Base-by-base conservation (phyloP, 2,113 vertebrate species). In the Phocoena sinus region DNA sequence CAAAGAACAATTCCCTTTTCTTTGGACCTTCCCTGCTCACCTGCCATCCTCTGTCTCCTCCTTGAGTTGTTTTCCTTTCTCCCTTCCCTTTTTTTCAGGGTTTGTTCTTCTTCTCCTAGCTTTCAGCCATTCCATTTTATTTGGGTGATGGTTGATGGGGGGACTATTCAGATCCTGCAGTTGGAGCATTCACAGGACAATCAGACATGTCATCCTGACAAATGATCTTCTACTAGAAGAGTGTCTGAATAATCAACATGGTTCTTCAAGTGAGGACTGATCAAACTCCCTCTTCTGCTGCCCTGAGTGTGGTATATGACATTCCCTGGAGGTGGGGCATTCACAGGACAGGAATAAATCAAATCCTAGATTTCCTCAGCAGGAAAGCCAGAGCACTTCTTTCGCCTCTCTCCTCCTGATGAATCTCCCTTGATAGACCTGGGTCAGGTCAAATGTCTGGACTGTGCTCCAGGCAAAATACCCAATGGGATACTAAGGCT, bases 381-480 rank as follows among this genome's bases (percentile, higher is more conserved):
- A 63, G 38, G 21, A 96, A 96, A 88, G 15, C 12, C 14, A 88
- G 26, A 36, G 5, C 1, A 36, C 1, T 8, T 50, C 9, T 73
- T 56, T 47, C 21, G 5, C 21, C 3, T 60, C 0, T 23, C 14
- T 86, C 6, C 13, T 88, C 25, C 26, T 76, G 44, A 50, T 31
- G 44, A 58, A 79, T 68, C 56, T n/a, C 20, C 26, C 31, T 63
- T 86, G 94, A 73, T 28, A 77, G 70, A 93, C 6, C 17, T 62
- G 18, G 62, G 56, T 97, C 92, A 97, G 93, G 95, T 93, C 96
- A 97, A 98, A 65, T 89, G 60, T 58, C 71, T 94, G 79, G 36
- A 71, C 63, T 95, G n/a, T 97, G 70, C 65, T 94, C 91, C 91
- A 89, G 76, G 79, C 38, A 71, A 95, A 0, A 77, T 83, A 90